These are phyloP conservation scores for Microctonus aethiopoides DNA, from an alignment of 2,888 invertebrate species.

Conservation along the genomic window DNA sequence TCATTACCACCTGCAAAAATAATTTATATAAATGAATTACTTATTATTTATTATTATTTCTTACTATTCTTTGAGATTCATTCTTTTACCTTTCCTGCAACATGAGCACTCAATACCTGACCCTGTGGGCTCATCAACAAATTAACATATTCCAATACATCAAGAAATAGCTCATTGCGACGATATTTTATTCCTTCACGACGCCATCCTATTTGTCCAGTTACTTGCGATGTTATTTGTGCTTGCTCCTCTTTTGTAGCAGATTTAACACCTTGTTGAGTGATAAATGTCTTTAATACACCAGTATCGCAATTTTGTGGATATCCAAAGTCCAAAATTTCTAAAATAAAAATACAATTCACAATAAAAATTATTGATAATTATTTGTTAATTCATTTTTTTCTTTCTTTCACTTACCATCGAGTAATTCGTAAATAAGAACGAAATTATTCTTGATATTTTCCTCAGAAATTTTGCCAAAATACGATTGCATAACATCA, in stretches of 20 bases:
- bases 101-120: constrained; percentile 98
- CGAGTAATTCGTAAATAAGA: constrained; percentile 97
- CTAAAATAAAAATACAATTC: background rate
- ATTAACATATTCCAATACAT: constrained; percentile 99
- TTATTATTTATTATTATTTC: constrained; percentile 68
- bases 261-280: constrained; percentile 98
- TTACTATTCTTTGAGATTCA: background rate
- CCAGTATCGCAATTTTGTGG: constrained; percentile 99
- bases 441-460: constrained; percentile 99
- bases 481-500: constrained; percentile 99
- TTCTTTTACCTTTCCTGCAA: constrained; percentile 84
- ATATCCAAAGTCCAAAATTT: constrained; percentile 89
- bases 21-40: constrained; percentile 67
- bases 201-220: constrained; percentile 99
- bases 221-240: constrained; percentile 98
- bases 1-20: constrained; percentile 88
- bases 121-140: constrained; percentile 99
- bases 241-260: constrained; percentile 99
- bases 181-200: constrained; percentile 99
- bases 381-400: background rate
- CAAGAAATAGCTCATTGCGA: constrained; percentile 97
- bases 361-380: background rate
- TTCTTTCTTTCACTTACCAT: constrained; percentile 74
- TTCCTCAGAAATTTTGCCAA: constrained; percentile 99
- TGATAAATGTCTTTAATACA: constrained; percentile 98